phyloP scores from a whole-genome alignment of 2,113 vertebrate species.

The Dryoscopus gambensis region DNA sequence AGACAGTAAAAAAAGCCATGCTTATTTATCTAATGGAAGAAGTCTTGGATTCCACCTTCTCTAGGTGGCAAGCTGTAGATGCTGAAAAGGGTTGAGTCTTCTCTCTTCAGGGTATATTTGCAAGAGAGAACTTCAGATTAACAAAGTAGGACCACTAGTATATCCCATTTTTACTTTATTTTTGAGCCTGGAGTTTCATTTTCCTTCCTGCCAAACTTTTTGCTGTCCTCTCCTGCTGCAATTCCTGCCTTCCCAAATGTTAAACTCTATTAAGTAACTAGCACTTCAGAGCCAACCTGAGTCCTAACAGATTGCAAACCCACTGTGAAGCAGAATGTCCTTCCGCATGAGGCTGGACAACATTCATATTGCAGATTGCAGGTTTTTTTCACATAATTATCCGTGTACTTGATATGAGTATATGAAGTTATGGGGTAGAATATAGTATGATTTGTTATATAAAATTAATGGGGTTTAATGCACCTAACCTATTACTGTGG shows the following conservation, averaged over 20 bases:
- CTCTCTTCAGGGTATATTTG: neutral
- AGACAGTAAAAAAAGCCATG: neutral
- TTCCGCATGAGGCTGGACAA: conserved; percentile 18
- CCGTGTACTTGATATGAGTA: neutral
- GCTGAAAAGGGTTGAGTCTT: neutral
- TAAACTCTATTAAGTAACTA: conserved; percentile 19
- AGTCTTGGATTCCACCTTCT: neutral
- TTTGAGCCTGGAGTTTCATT: neutral
- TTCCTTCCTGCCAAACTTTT: neutral
- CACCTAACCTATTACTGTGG: neutral
- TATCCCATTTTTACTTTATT: neutral
- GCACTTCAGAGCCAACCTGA: conserved; percentile 22
- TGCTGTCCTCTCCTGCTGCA: neutral
- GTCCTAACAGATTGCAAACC: conserved; percentile 52
- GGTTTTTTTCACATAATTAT: neutral
- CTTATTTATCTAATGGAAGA: neutral
- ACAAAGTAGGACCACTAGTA: neutral
- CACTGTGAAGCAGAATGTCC: conserved; percentile 55
- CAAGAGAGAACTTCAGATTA: neutral
- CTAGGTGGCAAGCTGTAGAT: neutral
- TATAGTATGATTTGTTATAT: neutral
- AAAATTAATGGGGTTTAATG: neutral
- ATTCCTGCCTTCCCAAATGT: conserved; percentile 22
- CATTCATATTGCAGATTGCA: neutral
- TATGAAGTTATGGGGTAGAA: neutral